phyloP scores from a whole-genome alignment of 23 tunicate species.

The Trididemnum nubilum region DNA sequence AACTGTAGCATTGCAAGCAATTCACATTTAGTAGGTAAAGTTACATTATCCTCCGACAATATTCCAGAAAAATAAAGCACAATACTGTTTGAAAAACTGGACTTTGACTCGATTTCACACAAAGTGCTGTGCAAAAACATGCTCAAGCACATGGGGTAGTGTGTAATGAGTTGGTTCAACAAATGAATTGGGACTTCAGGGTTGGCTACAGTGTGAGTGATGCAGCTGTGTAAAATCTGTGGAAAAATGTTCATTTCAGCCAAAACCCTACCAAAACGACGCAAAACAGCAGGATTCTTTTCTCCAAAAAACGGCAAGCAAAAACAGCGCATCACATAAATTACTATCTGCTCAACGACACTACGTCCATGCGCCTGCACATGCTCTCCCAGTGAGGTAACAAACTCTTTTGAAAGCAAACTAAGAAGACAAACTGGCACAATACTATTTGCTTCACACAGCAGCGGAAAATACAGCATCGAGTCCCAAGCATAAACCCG shows the following conservation, averaged over 20 bases:
- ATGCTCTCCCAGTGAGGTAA: neutral
- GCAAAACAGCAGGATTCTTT: neutral
- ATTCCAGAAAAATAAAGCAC: neutral
- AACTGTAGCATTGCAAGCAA: conserved; percentile 7
- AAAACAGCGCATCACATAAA: conserved; percentile 1
- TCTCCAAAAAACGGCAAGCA: conserved; percentile 12
- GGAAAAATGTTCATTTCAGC: conserved; percentile 20
- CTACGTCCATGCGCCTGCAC: neutral
- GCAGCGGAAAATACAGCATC: conserved; percentile 45
- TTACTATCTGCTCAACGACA: conserved; percentile 1
- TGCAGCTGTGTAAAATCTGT: conserved; percentile 1
- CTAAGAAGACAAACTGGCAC: conserved; percentile 45
- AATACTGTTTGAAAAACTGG: conserved; percentile 11
- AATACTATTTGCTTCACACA: conserved; percentile 44
- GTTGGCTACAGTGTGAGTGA: neutral
- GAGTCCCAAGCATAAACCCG: conserved; percentile 66
- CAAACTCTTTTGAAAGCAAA: conserved; percentile 59
- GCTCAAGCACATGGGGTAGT: conserved; percentile 9
- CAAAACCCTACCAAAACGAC: neutral
- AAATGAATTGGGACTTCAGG: neutral
- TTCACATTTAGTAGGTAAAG: neutral
- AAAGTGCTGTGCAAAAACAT: conserved; percentile 11
- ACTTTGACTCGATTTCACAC: conserved; percentile 8
- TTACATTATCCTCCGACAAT: neutral
- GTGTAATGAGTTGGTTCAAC: neutral